phyloP scores from a whole-genome alignment of 2,888 invertebrate species.

The Ceramica pisi region DNA sequence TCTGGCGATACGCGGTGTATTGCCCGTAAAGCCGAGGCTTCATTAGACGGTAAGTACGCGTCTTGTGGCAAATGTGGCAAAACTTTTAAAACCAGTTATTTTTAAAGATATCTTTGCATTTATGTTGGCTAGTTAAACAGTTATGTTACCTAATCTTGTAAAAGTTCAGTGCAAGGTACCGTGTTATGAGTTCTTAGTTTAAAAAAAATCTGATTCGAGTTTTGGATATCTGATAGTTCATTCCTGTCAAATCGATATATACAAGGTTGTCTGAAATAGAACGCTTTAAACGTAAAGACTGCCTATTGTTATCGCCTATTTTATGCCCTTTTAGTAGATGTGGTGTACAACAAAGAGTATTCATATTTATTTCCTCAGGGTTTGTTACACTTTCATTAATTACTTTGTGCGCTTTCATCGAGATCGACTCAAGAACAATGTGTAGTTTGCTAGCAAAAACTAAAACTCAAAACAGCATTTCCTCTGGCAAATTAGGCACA shows the following conservation, averaged over 20 bases:
- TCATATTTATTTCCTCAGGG: no score
- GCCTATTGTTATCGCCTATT: no score
- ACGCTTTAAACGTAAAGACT: no score
- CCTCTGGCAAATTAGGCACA: conserved; percentile 33
- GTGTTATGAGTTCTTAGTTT: no score
- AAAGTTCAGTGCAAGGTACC: background rate
- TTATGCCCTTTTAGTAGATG: no score
- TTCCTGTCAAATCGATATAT: no score
- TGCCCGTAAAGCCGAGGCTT: conserved; percentile 37
- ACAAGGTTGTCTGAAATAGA: no score
- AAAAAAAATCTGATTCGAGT: no score
- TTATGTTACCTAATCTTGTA: no score
- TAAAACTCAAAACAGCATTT: conserved; percentile 26
- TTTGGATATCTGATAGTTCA: no score
- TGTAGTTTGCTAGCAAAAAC: background rate
- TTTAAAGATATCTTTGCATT: conserved; percentile 8
- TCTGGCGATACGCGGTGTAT: no score
- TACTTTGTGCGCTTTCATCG: background rate
- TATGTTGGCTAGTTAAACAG: background rate
- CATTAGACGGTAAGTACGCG: conserved; percentile 27
- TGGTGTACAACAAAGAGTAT: no score
- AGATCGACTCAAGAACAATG: background rate
- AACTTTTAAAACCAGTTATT: conserved; percentile 12
- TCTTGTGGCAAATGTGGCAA: background rate
- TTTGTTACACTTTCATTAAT: background rate